These are phyloP conservation scores for Drosophila subsilvestris DNA, from an alignment of 2,888 invertebrate genomes.

Conservation along the genomic window DNA sequence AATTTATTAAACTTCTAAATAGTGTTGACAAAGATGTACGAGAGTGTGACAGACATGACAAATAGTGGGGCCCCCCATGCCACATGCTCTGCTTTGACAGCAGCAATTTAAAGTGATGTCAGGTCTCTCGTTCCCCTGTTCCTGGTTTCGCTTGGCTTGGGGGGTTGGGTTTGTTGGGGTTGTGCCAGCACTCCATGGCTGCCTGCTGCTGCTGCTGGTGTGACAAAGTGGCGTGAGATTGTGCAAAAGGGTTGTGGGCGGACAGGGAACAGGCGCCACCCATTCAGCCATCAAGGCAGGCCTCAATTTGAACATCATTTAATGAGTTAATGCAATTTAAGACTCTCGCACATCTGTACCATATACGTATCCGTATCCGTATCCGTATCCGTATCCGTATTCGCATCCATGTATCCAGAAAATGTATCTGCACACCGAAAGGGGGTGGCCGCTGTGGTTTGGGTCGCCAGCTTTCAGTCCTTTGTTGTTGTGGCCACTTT, in stretches of 20 bases:
- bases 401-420: conserved; percentile 25
- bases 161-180: conserved; percentile 14
- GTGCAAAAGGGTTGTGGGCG: conserved; percentile 4
- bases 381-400: conserved; percentile 32
- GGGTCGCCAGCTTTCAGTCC: neutral
- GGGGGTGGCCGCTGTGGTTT: conserved; percentile 16
- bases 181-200: neutral
- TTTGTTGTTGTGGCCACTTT: conserved; percentile 37
- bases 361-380: conserved; percentile 38
- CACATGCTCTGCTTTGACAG: conserved; percentile 32
- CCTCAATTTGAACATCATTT: conserved; percentile 73
- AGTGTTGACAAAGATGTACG: conserved; percentile 82
- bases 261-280: conserved; percentile 30
- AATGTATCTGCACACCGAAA: conserved; percentile 11
- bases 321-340: conserved; percentile 76
- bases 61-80: conserved; percentile 58
- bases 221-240: conserved; percentile 69
- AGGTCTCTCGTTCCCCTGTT: conserved; percentile 3
- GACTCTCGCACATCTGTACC: conserved; percentile 63
- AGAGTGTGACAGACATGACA: conserved; percentile 76
- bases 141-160: neutral
- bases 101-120: conserved; percentile 73
- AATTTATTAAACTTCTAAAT: conserved; percentile 78
- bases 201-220: conserved; percentile 40
- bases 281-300: conserved; percentile 43